Conservation (phyloP, 2,113 vertebrate genomes). For the Syrmaticus mikado region DNA sequence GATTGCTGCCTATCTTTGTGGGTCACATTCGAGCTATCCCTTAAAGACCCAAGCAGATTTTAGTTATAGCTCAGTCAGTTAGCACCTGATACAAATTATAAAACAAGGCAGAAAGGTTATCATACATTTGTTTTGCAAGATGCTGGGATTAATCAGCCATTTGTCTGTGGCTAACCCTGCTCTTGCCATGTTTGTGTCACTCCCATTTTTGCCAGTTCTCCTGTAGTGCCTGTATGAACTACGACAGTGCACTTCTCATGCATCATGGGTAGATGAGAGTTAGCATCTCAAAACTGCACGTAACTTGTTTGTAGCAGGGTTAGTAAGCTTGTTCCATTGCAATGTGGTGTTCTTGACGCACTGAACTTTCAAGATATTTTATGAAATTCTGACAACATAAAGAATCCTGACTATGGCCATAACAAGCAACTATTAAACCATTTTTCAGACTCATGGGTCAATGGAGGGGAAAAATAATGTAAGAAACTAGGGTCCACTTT, state of each 20-base stretch:
- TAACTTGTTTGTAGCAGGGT: not conserved
- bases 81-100: not conserved
- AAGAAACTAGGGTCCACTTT: not conserved
- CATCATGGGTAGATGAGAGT: not conserved
- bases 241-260: not conserved
- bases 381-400: not conserved
- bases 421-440: not conserved
- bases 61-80: not conserved
- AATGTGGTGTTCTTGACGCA: not conserved
- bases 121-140: not conserved
- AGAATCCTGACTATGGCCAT: not conserved
- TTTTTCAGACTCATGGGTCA: not conserved
- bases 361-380: not conserved
- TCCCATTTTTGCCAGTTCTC: not conserved
- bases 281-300: not conserved
- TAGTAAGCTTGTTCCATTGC: not conserved
- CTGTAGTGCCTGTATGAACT: not conserved
- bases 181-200: not conserved
- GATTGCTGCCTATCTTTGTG: not conserved
- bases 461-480: not conserved
- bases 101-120: not conserved
- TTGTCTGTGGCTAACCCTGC: fast-evolving
- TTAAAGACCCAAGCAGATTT: not conserved
- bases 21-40: not conserved
- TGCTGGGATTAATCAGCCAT: not conserved